phyloP scores from a whole-genome alignment of 2,113 vertebrate species.

The Empidonax traillii region DNA sequence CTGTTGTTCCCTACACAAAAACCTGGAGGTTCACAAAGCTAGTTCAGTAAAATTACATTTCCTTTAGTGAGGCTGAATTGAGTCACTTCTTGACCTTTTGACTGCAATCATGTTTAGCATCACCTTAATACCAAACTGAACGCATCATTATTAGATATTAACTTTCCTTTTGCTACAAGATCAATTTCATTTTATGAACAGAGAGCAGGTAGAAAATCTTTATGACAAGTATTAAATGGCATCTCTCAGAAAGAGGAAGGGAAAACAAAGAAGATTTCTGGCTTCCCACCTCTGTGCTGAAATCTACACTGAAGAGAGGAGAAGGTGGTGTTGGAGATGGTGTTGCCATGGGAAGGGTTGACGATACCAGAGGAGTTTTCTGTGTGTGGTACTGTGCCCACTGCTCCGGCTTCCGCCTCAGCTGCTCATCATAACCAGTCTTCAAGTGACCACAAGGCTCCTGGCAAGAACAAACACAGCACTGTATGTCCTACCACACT shows the following conservation, averaged over 20 bases:
- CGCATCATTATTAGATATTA: not conserved
- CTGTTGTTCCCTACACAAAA: not conserved
- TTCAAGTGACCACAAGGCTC: constrained; percentile 87
- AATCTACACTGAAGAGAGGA: constrained; percentile 91
- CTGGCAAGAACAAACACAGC: constrained; percentile 52
- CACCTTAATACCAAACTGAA: not conserved
- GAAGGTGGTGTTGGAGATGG: constrained; percentile 87
- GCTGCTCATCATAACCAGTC: constrained; percentile 88
- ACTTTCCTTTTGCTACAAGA: not conserved
- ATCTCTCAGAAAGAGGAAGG: not conserved
- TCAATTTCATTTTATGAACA: not conserved
- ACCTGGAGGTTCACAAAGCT: not conserved
- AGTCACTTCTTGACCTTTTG: not conserved
- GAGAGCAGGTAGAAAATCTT: not conserved
- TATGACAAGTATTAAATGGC: not conserved
- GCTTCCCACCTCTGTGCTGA: constrained; percentile 84
- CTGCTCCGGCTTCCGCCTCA: constrained; percentile 90
- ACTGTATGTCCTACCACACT: not conserved
- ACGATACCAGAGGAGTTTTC: constrained; percentile 77
- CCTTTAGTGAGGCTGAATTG: not conserved
- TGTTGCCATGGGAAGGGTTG: constrained; percentile 76
- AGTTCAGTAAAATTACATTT: not conserved
- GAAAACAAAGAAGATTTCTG: not conserved
- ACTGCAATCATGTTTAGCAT: not conserved
- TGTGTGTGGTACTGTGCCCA: constrained; percentile 87